These are phyloP conservation scores for Potamilus streckersoni DNA, from an alignment of 1,140 invertebrate genomes.

Conservation along the genomic window DNA sequence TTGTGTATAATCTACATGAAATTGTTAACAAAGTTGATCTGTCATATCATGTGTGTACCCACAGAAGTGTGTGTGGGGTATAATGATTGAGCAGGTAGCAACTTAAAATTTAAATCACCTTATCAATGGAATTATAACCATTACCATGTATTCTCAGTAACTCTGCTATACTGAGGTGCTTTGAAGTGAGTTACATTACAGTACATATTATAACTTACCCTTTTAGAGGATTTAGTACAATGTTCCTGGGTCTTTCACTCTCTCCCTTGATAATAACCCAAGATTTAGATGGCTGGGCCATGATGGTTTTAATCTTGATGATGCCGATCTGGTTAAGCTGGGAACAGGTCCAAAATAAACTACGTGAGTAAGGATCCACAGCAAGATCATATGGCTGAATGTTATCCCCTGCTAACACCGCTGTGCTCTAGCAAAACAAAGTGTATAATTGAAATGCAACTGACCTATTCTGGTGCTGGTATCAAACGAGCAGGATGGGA, in stretches of 20 bases:
- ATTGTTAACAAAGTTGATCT: too few relatives aligned
- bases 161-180: not conserved
- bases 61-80: too few relatives aligned
- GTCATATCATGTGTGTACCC: too few relatives aligned
- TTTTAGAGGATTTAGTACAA: slow-evolving; percentile 85
- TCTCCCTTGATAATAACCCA: slow-evolving; percentile 80
- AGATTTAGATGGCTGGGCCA: slow-evolving; percentile 58
- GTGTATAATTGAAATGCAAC: too few relatives aligned
- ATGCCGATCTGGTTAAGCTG: slow-evolving; percentile 89
- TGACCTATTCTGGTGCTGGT: too few relatives aligned
- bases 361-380: slow-evolving; percentile 83
- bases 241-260: slow-evolving; percentile 81
- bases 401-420: not conserved
- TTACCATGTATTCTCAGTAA: too few relatives aligned
- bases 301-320: slow-evolving; percentile 77
- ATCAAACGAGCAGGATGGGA: too few relatives aligned
- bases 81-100: too few relatives aligned
- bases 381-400: slow-evolving; percentile 83
- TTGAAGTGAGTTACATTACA: not conserved
- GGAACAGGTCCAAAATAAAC: slow-evolving; percentile 89
- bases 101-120: too few relatives aligned
- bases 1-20: too few relatives aligned
- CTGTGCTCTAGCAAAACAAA: too few relatives aligned
- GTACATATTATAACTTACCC: slow-evolving; percentile 62
- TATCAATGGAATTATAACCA: too few relatives aligned